These are phyloP conservation scores for Bombus polaris DNA, from an alignment of 1,140 invertebrate species.

Conservation along the genomic window DNA sequence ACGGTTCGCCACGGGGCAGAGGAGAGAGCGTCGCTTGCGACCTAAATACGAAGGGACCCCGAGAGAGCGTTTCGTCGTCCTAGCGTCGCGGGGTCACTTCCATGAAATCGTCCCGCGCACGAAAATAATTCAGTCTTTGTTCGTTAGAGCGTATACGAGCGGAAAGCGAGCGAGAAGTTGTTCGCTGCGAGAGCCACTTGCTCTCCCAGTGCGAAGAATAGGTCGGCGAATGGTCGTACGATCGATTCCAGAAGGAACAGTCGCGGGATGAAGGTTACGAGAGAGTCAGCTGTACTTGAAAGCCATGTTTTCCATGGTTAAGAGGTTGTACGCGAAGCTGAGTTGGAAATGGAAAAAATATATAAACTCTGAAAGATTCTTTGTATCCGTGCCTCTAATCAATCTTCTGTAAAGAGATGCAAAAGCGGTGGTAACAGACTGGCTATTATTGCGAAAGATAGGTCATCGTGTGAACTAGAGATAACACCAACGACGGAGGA, in stretches of 20 bases:
- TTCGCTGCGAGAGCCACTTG: neutral
- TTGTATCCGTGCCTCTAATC: neutral
- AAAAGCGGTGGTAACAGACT: neutral
- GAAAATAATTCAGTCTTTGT: slow-evolving; percentile 69
- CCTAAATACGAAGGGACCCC: slow-evolving; percentile 70
- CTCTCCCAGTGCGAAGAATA: neutral
- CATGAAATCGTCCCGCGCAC: slow-evolving; percentile 61
- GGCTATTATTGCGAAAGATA: neutral
- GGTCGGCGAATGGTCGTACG: slow-evolving; percentile 1
- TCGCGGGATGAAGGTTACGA: neutral
- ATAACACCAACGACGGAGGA: neutral
- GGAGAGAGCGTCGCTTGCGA: slow-evolving; percentile 55
- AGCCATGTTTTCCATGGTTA: neutral
- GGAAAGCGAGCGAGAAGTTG: neutral
- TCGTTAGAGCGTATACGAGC: slow-evolving; percentile 44
- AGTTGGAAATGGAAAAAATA: neutral
- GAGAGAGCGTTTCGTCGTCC: slow-evolving; percentile 21
- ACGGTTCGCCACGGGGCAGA: slow-evolving; percentile 4
- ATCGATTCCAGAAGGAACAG: slow-evolving; percentile 38
- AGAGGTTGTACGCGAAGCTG: neutral
- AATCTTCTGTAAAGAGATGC: neutral
- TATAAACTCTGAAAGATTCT: neutral
- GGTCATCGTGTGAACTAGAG: neutral
- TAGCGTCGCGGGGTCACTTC: slow-evolving; percentile 59
- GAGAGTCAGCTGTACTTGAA: neutral